Evolutionary conservation across 2,888 invertebrate species (phyloP).

Genomic region (Glyphotaelius pellucidus): DNA sequence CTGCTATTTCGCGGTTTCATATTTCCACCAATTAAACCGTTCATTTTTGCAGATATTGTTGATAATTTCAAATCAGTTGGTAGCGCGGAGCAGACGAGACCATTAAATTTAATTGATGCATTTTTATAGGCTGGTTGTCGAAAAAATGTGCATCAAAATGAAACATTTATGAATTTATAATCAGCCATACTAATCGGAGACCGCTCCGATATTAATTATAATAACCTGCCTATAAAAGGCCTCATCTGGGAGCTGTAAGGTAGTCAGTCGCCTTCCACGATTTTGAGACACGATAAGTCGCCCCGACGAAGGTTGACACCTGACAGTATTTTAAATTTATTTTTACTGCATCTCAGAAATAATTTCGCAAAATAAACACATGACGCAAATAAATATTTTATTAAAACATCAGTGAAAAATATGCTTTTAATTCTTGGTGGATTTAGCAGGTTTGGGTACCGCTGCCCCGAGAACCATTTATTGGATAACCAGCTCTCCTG

Average conservation of each 20-base stretch:
- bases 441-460: too few relatives aligned
- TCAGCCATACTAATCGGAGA: constrained; percentile 19
- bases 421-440: too few relatives aligned
- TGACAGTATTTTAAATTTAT: background rate
- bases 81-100: background rate
- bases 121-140: background rate
- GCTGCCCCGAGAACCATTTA: too few relatives aligned
- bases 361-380: too few relatives aligned
- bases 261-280: constrained; percentile 25
- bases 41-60: background rate
- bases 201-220: constrained; percentile 25
- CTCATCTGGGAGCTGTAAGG: constrained; percentile 12
- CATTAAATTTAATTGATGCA: constrained; percentile 22
- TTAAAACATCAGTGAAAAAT: too few relatives aligned
- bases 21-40: background rate
- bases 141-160: constrained; percentile 18
- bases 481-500: too few relatives aligned
- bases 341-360: background rate
- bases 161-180: constrained; percentile 30
- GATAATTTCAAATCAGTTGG: background rate
- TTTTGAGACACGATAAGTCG: constrained; percentile 10
- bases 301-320: background rate
- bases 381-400: too few relatives aligned
- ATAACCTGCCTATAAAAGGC: constrained; percentile 23
- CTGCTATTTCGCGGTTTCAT: background rate